Percentiles rank a stretch among this genome's conserved stretches.
These are phyloP conservation scores for Hyperoplus immaculatus DNA, from an alignment of 2,797 vertebrate genomes.

Conservation along the genomic window DNA sequence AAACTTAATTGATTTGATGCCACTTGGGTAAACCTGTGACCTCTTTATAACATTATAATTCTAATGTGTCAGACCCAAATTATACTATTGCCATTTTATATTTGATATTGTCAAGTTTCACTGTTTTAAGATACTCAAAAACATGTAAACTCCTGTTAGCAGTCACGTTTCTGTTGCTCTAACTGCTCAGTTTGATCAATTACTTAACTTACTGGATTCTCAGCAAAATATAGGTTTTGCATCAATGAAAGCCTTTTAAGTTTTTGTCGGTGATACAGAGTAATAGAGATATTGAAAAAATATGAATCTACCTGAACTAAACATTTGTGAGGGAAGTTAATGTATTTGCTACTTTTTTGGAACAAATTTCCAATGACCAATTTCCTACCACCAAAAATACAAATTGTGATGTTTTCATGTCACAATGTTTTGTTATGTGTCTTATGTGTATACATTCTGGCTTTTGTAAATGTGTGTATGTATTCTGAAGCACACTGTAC, in stretches of 20 bases:
- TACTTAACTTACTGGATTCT: constrained; percentile 2
- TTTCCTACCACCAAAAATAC: constrained; percentile 5
- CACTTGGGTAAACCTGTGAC: constrained; percentile 44
- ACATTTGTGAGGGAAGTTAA: constrained; percentile 13
- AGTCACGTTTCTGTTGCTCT: not conserved
- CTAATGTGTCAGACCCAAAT: constrained; percentile 18
- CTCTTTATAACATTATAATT: constrained; percentile 20
- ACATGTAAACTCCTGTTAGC: not conserved
- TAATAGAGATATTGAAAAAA: constrained; percentile 17
- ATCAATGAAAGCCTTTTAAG: constrained; percentile 1
- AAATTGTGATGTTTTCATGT: constrained; percentile 55
- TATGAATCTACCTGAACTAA: not conserved
- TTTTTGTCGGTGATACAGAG: not conserved
- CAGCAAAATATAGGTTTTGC: constrained; percentile 2
- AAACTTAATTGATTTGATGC: constrained; percentile 28
- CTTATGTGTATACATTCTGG: constrained; percentile 22
- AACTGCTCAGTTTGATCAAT: not conserved
- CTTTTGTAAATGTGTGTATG: constrained; percentile 64
- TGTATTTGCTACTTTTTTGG: constrained; percentile 4
- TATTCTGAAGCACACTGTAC: constrained; percentile 51
- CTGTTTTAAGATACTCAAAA: constrained; percentile 16
- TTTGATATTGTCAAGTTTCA: constrained; percentile 1
- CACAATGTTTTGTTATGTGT: constrained; percentile 46
- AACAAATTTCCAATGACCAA: not conserved
- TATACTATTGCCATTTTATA: constrained; percentile 38